phyloP scores from a whole-genome alignment of 2,113 vertebrate genomes.

The Crotalus viridis region DNA sequence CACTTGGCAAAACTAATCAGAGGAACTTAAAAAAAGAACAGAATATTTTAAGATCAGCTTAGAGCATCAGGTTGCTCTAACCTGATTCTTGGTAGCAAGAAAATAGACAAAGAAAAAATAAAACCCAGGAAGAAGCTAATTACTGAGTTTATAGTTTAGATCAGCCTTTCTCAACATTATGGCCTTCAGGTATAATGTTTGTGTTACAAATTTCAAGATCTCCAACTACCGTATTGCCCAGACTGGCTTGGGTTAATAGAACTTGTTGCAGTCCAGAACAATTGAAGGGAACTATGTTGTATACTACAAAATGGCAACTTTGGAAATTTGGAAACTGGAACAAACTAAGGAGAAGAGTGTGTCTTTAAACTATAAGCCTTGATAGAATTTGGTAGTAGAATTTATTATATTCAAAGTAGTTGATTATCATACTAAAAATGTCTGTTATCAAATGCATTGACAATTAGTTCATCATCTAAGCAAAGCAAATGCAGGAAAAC shows the following conservation, averaged over 20 bases:
- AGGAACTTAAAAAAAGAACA: neutral
- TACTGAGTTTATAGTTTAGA: neutral
- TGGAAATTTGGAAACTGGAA: neutral
- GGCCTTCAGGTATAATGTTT: neutral
- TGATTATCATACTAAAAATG: neutral
- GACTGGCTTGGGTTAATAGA: neutral
- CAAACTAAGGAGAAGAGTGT: neutral
- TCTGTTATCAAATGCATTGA: neutral
- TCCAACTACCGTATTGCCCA: neutral
- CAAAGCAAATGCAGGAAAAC: neutral
- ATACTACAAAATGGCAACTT: neutral
- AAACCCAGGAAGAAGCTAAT: neutral
- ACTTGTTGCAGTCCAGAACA: neutral
- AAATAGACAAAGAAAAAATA: neutral
- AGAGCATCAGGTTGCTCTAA: neutral
- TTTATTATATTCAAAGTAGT: neutral
- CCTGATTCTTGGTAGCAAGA: neutral
- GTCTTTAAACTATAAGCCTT: neutral
- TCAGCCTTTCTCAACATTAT: neutral
- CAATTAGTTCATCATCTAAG: neutral
- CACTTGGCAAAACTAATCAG: neutral
- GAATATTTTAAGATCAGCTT: neutral
- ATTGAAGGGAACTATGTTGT: neutral
- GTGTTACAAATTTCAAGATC: neutral
- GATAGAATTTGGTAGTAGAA: neutral